Percentiles rank a stretch among this genome's conserved stretches.
Evolutionary conservation across 2,888 invertebrate genomes (phyloP).

Genomic region (Fragum fragum): DNA sequence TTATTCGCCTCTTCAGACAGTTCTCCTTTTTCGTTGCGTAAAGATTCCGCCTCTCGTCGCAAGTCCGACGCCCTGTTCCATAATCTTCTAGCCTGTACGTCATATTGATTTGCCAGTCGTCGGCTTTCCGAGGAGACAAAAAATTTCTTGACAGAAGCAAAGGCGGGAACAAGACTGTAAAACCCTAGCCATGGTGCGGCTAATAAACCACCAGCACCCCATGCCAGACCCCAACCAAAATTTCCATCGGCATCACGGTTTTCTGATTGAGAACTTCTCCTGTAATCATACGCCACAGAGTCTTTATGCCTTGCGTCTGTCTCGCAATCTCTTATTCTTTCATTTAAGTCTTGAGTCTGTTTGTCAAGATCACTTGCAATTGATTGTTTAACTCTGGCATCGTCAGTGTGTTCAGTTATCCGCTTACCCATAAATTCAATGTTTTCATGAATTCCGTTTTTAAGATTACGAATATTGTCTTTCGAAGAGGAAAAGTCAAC

Average conservation of each 20-base stretch:
- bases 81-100: background rate
- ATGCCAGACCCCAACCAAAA: background rate
- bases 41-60: background rate
- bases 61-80: background rate
- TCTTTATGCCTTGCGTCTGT: background rate
- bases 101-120: background rate
- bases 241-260: background rate
- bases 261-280: background rate
- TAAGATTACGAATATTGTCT: background rate
- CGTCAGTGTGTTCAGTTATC: background rate
- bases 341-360: background rate
- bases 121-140: background rate
- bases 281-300: background rate
- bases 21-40: background rate
- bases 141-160: background rate
- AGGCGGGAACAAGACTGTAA: no score
- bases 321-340: background rate
- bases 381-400: background rate
- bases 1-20: background rate
- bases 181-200: background rate
- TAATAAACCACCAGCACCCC: background rate
- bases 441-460: background rate
- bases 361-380: background rate
- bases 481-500: background rate
- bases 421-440: background rate